Conservation (phyloP, 1,140 invertebrate genomes). For the Elymnias hypermnestra region DNA sequence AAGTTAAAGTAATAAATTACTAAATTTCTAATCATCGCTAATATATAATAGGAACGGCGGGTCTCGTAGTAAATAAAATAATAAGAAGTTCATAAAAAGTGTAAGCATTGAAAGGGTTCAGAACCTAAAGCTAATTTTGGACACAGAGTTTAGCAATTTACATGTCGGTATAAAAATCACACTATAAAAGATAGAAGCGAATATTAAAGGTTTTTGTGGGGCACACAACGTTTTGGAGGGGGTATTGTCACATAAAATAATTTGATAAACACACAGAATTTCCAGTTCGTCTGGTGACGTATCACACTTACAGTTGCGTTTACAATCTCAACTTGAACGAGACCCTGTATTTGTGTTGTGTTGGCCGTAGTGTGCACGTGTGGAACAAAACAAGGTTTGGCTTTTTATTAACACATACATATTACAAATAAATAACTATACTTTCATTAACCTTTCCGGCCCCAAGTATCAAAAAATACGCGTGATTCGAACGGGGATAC, state of each 20-base stretch:
- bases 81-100: background rate
- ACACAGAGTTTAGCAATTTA: constrained; percentile 15
- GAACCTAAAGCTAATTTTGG: constrained; percentile 13
- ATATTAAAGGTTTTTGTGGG: constrained; percentile 46
- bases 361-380: constrained; percentile 62
- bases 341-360: constrained; percentile 59
- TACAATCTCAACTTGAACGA: constrained; percentile 71
- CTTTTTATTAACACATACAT: constrained; percentile 57
- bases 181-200: constrained; percentile 17
- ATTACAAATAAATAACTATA: no score
- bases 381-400: constrained; percentile 65
- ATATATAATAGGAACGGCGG: background rate
- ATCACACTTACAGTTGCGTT: constrained; percentile 69
- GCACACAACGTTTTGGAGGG: constrained; percentile 54
- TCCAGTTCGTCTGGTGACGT: constrained; percentile 45
- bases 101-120: constrained; percentile 7
- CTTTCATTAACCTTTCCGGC: no score
- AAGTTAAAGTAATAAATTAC: background rate
- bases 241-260: constrained; percentile 50
- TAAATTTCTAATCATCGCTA: constrained; percentile 1
- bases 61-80: constrained; percentile 2
- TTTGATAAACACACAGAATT: constrained; percentile 64
- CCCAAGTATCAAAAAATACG: no score
- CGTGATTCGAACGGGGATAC: no score
- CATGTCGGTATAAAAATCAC: constrained; percentile 10